These are phyloP conservation scores for Rhabditoides inermis DNA, from an alignment of 2,888 invertebrate genomes.

Conservation along the genomic window DNA sequence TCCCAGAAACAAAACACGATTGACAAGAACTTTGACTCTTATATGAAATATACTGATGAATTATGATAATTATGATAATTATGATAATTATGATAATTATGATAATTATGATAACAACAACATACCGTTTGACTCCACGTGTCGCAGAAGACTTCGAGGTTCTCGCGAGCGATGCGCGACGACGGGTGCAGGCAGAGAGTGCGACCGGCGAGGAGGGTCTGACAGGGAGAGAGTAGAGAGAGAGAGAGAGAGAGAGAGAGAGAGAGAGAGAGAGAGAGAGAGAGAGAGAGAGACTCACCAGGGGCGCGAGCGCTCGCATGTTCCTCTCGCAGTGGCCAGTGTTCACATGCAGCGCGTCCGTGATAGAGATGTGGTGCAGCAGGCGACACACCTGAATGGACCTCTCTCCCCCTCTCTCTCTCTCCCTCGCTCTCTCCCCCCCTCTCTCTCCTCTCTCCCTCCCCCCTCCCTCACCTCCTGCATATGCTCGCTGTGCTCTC, in stretches of 20 bases:
- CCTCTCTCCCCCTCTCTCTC: not conserved
- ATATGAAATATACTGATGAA: too few species aligned
- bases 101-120: too few species aligned
- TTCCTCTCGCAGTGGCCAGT: constrained; percentile 92
- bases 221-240: constrained; percentile 20
- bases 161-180: constrained; percentile 90
- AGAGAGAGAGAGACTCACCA: constrained; percentile 57
- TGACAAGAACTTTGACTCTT: too few species aligned
- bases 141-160: constrained; percentile 66
- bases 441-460: not conserved
- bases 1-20: too few species aligned
- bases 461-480: constrained; percentile 69
- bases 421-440: not conserved
- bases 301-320: constrained; percentile 84
- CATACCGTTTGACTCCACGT: constrained; percentile 61
- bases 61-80: too few species aligned
- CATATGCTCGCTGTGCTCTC: constrained; percentile 94
- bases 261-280: not conserved
- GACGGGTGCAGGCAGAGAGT: constrained; percentile 81
- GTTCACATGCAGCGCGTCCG: constrained; percentile 86
- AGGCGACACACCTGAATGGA: constrained; percentile 77
- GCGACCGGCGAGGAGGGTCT: constrained; percentile 80
- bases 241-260: too few species aligned
- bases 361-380: constrained; percentile 83
- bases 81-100: too few species aligned